Conservation (phyloP, 2,113 vertebrate species). For the Orycteropus afer region DNA sequence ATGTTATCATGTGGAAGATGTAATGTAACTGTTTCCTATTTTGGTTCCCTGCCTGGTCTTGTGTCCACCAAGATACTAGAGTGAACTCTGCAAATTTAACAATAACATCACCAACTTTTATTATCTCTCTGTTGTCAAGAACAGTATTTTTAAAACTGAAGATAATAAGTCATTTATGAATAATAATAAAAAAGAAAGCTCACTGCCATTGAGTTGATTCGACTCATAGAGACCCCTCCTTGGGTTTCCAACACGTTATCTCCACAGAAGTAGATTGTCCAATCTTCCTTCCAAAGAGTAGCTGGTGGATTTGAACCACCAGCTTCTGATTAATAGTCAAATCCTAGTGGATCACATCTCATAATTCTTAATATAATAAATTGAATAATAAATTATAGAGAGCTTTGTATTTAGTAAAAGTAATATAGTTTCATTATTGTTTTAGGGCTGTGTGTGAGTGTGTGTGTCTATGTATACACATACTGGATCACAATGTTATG, state of each 20-base stretch:
- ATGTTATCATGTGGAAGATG: background rate
- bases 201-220: too few relatives aligned
- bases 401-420: background rate
- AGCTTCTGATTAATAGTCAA: too few relatives aligned
- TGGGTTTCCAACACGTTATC: too few relatives aligned
- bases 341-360: background rate
- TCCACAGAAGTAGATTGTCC: too few relatives aligned
- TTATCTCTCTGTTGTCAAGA: background rate
- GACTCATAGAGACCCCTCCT: too few relatives aligned
- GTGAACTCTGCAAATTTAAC: background rate
- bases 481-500: too few relatives aligned
- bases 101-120: background rate
- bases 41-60: background rate
- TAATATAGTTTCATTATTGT: background rate
- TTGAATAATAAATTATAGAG: background rate
- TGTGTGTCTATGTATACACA: accelerated
- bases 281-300: too few relatives aligned
- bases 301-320: too few relatives aligned
- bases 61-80: background rate
- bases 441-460: accelerated
- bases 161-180: background rate
- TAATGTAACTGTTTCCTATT: background rate
- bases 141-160: background rate
- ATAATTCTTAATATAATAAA: background rate
- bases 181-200: too few relatives aligned